Percentiles rank a stretch among this genome's conserved stretches.
phyloP scores from a whole-genome alignment of 2,888 invertebrate genomes.

The Drosophila recens region DNA sequence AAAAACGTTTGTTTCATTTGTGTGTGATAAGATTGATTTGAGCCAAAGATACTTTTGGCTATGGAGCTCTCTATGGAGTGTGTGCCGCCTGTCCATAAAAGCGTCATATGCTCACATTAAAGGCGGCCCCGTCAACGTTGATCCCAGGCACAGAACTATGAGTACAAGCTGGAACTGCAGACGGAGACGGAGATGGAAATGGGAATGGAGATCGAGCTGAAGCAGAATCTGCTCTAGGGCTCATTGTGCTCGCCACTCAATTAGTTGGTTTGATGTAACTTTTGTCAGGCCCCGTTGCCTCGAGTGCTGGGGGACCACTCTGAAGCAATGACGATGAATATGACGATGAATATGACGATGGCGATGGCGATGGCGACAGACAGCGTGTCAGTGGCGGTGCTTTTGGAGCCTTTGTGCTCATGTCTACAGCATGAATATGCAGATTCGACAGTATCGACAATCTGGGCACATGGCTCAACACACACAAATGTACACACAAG shows the following conservation, averaged over 20 bases:
- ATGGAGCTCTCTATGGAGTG: constrained; percentile 25
- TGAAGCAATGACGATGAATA: constrained; percentile 7
- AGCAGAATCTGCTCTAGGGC: constrained; percentile 47
- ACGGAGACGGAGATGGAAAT: neutral
- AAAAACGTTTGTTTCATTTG: constrained; percentile 44
- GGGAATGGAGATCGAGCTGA: neutral
- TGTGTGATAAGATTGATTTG: constrained; percentile 81
- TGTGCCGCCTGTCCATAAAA: constrained; percentile 51
- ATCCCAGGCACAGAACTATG: constrained; percentile 44
- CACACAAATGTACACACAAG: neutral
- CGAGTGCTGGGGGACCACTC: constrained; percentile 45
- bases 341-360: constrained; percentile 4
- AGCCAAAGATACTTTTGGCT: constrained; percentile 54
- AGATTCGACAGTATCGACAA: constrained; percentile 63
- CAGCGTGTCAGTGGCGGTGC: constrained; percentile 77
- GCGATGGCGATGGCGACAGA: constrained; percentile 56
- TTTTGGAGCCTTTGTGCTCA: constrained; percentile 71
- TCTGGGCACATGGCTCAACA: constrained; percentile 40
- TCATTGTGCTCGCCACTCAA: constrained; percentile 78
- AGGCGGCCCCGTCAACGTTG: constrained; percentile 55
- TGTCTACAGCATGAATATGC: constrained; percentile 76
- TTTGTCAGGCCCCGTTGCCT: constrained; percentile 63
- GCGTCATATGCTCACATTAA: constrained; percentile 73
- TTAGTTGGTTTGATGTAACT: constrained; percentile 80
- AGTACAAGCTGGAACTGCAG: constrained; percentile 8